Evolutionary conservation across 2,797 vertebrate genomes (phyloP).

Genomic region (Masticophis lateralis): DNA sequence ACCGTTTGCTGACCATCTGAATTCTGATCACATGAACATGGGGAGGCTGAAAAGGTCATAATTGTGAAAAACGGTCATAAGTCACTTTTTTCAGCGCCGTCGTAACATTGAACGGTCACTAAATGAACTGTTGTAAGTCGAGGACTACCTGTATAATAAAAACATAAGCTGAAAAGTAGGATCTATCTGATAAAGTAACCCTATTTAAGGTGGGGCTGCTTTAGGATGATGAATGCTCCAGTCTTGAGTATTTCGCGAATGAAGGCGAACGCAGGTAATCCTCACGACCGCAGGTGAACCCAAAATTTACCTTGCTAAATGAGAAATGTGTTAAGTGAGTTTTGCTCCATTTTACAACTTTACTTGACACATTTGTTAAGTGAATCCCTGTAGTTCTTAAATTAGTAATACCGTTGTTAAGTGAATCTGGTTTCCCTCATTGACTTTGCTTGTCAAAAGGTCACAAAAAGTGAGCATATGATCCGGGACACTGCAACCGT

Average conservation of each 20-base stretch:
- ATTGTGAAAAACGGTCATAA: background rate
- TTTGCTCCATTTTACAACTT: background rate
- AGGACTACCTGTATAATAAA: background rate
- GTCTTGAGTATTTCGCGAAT: no score
- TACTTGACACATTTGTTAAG: background rate
- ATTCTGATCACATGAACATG: background rate
- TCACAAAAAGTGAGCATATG: background rate
- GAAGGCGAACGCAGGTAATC: background rate
- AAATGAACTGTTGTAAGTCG: background rate
- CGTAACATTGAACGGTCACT: background rate
- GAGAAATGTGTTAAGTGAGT: background rate
- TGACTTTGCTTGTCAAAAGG: background rate
- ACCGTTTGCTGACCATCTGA: no score
- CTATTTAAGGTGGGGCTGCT: background rate
- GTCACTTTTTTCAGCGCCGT: background rate
- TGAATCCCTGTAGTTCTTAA: background rate
- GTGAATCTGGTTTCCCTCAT: background rate
- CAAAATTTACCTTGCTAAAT: background rate
- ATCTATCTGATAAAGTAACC: background rate
- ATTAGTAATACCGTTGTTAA: background rate
- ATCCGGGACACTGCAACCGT: rapidly evolving
- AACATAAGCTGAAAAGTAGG: background rate
- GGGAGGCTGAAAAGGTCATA: background rate
- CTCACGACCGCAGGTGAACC: background rate
- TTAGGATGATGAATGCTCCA: no score